Evolutionary conservation across 2,888 invertebrate species (phyloP).

Genomic region (Anoncus sp.): DNA sequence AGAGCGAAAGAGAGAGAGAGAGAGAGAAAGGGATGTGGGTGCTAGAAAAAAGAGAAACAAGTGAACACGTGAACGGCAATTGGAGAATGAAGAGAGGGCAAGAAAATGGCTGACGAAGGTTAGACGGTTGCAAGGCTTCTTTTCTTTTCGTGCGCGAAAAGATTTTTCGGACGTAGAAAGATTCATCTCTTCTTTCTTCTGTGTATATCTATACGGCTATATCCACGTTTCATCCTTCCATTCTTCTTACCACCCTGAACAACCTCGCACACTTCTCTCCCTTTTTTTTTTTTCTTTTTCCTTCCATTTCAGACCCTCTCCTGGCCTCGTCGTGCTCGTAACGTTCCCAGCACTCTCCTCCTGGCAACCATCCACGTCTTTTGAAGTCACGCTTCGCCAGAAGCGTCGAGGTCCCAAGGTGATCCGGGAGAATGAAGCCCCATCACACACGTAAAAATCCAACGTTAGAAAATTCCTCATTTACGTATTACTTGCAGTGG

Average conservation of each 20-base stretch:
- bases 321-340: constrained; percentile 23
- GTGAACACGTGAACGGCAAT: constrained; percentile 44
- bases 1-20: constrained; percentile 3
- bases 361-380: constrained; percentile 53
- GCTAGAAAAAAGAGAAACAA: constrained; percentile 21
- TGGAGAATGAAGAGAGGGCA: constrained; percentile 25
- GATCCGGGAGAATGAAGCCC: constrained; percentile 48
- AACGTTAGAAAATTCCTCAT: constrained; percentile 57
- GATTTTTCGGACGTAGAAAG: constrained; percentile 40
- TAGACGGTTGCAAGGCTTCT: constrained; percentile 34
- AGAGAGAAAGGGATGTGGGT: too few relatives aligned
- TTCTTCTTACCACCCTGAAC: constrained; percentile 22
- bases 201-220: constrained; percentile 37
- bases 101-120: constrained; percentile 59
- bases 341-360: constrained; percentile 46
- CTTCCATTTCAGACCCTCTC: constrained; percentile 27
- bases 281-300: constrained; percentile 9
- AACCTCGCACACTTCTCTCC: constrained; percentile 30
- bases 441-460: constrained; percentile 12
- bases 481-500: constrained; percentile 45
- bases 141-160: constrained; percentile 29
- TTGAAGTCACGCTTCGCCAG: constrained; percentile 49
- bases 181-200: constrained; percentile 43
- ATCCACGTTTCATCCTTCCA: constrained; percentile 36
- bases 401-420: constrained; percentile 56